Percentiles rank a stretch among this genome's conserved stretches.
phyloP scores from a whole-genome alignment of 2,888 invertebrate species.

The Alcis repandata region DNA sequence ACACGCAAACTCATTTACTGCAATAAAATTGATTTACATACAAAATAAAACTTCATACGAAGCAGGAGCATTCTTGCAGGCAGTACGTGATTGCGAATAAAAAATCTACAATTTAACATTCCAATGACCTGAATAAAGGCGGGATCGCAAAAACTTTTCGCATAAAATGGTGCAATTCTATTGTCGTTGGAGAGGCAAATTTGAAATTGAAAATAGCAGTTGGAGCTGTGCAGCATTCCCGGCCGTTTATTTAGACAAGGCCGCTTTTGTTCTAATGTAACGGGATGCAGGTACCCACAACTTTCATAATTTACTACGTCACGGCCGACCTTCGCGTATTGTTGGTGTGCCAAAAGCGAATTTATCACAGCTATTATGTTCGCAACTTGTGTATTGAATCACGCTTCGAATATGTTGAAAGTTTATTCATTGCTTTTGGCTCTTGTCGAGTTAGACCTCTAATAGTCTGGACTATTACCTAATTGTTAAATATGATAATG shows the following conservation, averaged over 20 bases:
- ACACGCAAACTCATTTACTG: conserved; percentile 12
- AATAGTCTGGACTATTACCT: background rate
- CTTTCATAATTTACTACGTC: conserved; percentile 67
- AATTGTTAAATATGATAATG: background rate
- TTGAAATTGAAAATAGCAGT: conserved; percentile 82
- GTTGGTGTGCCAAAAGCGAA: conserved; percentile 38
- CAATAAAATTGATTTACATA: conserved; percentile 34
- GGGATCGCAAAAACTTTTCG: conserved; percentile 65
- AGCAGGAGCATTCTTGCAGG: conserved; percentile 39
- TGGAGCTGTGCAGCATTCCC: conserved; percentile 59
- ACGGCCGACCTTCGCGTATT: conserved; percentile 47
- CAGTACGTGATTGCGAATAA: conserved; percentile 45
- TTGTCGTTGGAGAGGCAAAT: conserved; percentile 75
- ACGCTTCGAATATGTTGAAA: conserved; percentile 20
- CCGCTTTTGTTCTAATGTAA: conserved; percentile 70
- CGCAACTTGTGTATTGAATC: conserved; percentile 35
- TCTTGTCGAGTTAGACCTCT: background rate
- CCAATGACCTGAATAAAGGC: conserved; percentile 64
- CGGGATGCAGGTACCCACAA: conserved; percentile 64
- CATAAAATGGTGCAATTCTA: conserved; percentile 73
- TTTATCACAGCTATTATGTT: conserved; percentile 35
- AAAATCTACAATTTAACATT: conserved; percentile 57
- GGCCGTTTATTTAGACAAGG: conserved; percentile 69
- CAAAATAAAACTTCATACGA: conserved; percentile 33
- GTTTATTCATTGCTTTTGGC: conserved; percentile 23